These are phyloP conservation scores for Chrysodeixis includens DNA, from an alignment of 2,888 invertebrate genomes.

Conservation along the genomic window DNA sequence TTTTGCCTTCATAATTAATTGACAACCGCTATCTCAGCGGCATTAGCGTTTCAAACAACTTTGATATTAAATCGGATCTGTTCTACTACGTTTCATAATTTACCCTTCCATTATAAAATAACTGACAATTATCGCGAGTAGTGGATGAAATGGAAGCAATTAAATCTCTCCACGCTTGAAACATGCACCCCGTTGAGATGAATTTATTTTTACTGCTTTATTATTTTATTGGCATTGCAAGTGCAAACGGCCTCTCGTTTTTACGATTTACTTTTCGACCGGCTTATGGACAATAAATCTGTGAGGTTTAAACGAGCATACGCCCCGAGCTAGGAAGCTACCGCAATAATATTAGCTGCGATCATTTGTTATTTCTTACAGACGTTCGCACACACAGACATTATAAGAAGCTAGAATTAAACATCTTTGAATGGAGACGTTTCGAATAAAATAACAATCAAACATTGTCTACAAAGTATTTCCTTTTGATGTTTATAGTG, in stretches of 20 bases:
- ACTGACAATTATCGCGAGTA: constrained; percentile 71
- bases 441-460: constrained; percentile 63
- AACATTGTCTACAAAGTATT: constrained; percentile 55
- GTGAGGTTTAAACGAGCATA: constrained; percentile 74
- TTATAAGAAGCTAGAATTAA: constrained; percentile 62
- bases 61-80: constrained; percentile 67
- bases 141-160: constrained; percentile 75
- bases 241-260: constrained; percentile 79
- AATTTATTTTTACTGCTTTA: constrained; percentile 81
- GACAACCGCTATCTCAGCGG: constrained; percentile 80
- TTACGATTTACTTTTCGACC: constrained; percentile 81
- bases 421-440: constrained; percentile 68
- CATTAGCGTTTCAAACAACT: constrained; percentile 69
- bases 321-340: constrained; percentile 74
- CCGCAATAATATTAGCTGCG: constrained; percentile 76
- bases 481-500: constrained; percentile 70
- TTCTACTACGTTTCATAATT: constrained; percentile 72
- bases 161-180: constrained; percentile 70
- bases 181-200: constrained; percentile 74
- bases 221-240: constrained; percentile 84
- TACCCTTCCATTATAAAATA: constrained; percentile 70
- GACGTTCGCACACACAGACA: constrained; percentile 42
- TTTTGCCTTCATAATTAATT: constrained; percentile 87
- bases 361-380: constrained; percentile 77
- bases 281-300: constrained; percentile 78